Evolutionary conservation across 2,797 vertebrate genomes (phyloP).

Genomic region (Liparis tanakae): DNA sequence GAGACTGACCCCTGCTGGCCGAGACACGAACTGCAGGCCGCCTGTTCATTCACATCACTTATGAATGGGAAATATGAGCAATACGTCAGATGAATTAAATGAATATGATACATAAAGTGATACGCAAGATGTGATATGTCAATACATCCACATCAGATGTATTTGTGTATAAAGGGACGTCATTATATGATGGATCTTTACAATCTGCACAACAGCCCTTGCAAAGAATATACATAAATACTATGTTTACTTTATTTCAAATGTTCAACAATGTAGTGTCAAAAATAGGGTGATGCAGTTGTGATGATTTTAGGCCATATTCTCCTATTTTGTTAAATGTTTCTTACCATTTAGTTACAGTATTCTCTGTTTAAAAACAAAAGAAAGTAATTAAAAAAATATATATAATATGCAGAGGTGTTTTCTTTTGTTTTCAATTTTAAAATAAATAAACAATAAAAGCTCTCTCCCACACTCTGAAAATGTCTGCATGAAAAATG

Average conservation of each 20-base stretch:
- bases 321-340: neutral
- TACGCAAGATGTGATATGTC: neutral
- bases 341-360: neutral
- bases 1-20: conserved; percentile 70
- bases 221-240: neutral
- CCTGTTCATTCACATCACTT: neutral
- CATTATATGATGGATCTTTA: neutral
- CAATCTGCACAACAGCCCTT: neutral
- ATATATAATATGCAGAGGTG: neutral
- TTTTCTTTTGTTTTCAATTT: neutral
- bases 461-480: neutral
- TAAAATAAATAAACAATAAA: neutral
- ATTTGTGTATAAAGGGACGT: neutral
- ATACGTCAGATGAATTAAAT: neutral
- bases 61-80: neutral
- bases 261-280: neutral
- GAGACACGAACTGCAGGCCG: neutral
- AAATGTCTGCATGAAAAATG: neutral
- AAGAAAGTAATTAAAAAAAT: too few relatives aligned
- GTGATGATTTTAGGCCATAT: neutral
- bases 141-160: neutral
- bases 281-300: neutral
- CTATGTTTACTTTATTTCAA: rapidly evolving
- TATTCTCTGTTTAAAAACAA: neutral
- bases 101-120: neutral